Conservation (phyloP, 1,140 invertebrate species). For the Euschistus heros region DNA sequence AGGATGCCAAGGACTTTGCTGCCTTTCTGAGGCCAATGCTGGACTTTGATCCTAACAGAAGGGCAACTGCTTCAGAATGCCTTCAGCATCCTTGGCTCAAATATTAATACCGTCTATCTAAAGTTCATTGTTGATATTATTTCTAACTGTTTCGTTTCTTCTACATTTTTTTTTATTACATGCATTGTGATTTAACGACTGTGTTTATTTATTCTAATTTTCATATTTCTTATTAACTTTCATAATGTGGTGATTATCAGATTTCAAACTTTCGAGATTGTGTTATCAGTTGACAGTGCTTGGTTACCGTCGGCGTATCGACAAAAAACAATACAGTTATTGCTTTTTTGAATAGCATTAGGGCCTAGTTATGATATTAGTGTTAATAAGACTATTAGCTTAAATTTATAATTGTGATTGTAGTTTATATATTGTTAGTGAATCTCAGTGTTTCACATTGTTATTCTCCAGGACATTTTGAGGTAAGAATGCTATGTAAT, state of each 20-base stretch:
- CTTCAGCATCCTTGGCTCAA: constrained; percentile 86
- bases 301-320: constrained; percentile 3
- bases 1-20: constrained; percentile 78
- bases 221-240: not conserved
- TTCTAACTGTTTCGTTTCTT: not conserved
- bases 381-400: constrained; percentile 10
- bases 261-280: not conserved
- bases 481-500: constrained; percentile 7
- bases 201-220: constrained; percentile 7
- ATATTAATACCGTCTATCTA: constrained; percentile 25
- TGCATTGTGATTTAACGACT: constrained; percentile 1
- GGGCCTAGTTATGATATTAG: constrained; percentile 16
- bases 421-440: constrained; percentile 9
- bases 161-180: not conserved
- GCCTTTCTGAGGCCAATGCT: constrained; percentile 93
- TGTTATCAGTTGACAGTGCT: constrained; percentile 13
- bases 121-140: constrained; percentile 2
- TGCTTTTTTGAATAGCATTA: constrained; percentile 7
- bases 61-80: constrained; percentile 88
- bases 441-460: constrained; percentile 13
- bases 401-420: constrained; percentile 14
- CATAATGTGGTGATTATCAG: not conserved
- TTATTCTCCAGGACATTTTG: not conserved
- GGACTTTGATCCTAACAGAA: constrained; percentile 76
- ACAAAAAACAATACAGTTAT: not conserved